Evolutionary conservation across 1,140 invertebrate genomes (phyloP).

Genomic region (Cydia strobilella): DNA sequence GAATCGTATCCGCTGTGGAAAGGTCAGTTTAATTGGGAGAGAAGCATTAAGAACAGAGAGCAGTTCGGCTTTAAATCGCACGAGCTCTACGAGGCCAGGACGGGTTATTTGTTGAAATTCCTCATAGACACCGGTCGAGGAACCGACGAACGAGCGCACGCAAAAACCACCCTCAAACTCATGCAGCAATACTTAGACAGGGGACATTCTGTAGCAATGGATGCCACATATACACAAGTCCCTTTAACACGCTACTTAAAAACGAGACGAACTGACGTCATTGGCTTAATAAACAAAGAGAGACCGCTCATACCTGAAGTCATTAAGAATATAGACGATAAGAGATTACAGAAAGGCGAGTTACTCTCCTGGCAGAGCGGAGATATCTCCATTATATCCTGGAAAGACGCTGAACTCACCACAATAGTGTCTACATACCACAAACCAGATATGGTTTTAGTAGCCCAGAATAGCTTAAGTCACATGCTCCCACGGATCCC

Average conservation of each 20-base stretch:
- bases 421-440: slow-evolving; percentile 2
- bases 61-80: slow-evolving; percentile 28
- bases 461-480: slow-evolving; percentile 3
- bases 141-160: slow-evolving; percentile 6
- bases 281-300: slow-evolving; percentile 15
- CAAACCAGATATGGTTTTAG: slow-evolving; percentile 13
- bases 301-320: slow-evolving; percentile 12
- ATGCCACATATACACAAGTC: slow-evolving; percentile 11
- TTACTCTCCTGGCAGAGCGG: slow-evolving; percentile 24
- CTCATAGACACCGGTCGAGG: slow-evolving; percentile 14
- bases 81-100: slow-evolving; percentile 16
- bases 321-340: slow-evolving; percentile 12
- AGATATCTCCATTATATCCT: slow-evolving; percentile 22
- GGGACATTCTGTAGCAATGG: slow-evolving; percentile 7
- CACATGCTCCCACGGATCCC: slow-evolving; percentile 3
- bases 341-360: slow-evolving; percentile 16
- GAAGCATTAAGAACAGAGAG: slow-evolving; percentile 11
- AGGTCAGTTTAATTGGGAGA: slow-evolving; percentile 22
- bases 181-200: slow-evolving; percentile 9
- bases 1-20: slow-evolving; percentile 17
- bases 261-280: slow-evolving; percentile 17
- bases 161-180: slow-evolving; percentile 17
- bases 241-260: slow-evolving; percentile 11
- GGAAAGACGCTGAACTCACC: slow-evolving; percentile 17
- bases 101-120: slow-evolving; percentile 19